Conservation (phyloP, 2,888 invertebrate genomes). For the Himalopsyche tibetana region DNA sequence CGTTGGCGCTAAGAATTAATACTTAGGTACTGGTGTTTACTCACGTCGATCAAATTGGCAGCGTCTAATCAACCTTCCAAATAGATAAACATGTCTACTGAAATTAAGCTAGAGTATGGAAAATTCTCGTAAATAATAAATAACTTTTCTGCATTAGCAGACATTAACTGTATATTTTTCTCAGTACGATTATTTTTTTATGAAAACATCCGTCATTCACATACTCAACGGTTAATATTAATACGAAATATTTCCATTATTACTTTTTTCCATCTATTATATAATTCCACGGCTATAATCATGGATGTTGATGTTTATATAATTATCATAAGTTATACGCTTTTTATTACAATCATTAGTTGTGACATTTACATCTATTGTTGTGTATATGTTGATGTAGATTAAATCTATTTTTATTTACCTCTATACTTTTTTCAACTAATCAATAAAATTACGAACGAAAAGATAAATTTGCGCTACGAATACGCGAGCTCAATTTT, state of each 20-base stretch:
- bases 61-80: background rate
- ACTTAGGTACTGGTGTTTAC: background rate
- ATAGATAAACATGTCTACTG: slow-evolving; percentile 12
- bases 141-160: background rate
- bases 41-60: background rate
- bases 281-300: background rate
- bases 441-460: too few relatives aligned
- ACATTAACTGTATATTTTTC: background rate
- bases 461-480: too few relatives aligned
- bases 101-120: background rate
- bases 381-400: too few relatives aligned
- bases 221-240: background rate
- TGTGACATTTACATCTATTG: too few relatives aligned
- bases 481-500: too few relatives aligned
- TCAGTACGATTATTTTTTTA: background rate
- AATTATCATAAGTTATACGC: background rate
- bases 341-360: background rate
- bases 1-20: too few relatives aligned
- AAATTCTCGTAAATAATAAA: background rate
- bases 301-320: background rate
- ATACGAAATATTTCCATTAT: background rate
- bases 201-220: background rate
- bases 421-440: too few relatives aligned
- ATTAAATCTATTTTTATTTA: too few relatives aligned
- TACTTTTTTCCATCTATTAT: background rate